Percentiles rank a stretch among this genome's conserved stretches.
These are phyloP conservation scores for Eudemis profundana DNA, from an alignment of 2,888 invertebrate species.

Conservation along the genomic window DNA sequence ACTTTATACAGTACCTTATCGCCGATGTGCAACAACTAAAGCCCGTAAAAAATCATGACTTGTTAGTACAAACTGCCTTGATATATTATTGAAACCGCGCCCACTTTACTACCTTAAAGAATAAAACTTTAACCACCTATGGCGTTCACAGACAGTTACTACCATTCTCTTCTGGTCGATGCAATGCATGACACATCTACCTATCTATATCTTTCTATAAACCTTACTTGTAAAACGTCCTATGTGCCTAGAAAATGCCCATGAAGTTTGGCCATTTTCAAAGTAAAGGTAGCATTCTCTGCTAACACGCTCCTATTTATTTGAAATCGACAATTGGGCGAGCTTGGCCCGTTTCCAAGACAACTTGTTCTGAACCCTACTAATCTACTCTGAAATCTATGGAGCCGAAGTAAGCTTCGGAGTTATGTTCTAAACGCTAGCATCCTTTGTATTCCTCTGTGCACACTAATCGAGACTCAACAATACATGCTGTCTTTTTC, in stretches of 20 bases:
- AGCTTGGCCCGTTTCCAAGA: conserved; percentile 16
- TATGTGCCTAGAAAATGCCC: not conserved
- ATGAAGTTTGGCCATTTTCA: not conserved
- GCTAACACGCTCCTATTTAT: conserved; percentile 25
- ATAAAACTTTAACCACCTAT: not conserved
- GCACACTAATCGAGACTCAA: too few species aligned
- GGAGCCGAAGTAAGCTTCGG: conserved; percentile 9
- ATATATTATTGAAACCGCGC: not conserved
- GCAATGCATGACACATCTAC: not conserved
- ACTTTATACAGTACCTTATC: too few species aligned
- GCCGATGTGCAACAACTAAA: too few species aligned
- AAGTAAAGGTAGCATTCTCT: not conserved
- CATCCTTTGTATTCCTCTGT: not conserved
- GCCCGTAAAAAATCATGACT: not conserved
- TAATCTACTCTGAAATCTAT: conserved; percentile 20
- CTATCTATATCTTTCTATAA: too few species aligned
- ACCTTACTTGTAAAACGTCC: not conserved
- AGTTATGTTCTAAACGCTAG: conserved; percentile 13
- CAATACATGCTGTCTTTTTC: too few species aligned
- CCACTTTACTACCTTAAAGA: not conserved
- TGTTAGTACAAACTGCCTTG: not conserved
- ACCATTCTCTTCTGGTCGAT: not conserved
- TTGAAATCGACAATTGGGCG: conserved; percentile 20
- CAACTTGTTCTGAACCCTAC: conserved; percentile 27
- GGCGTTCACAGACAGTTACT: not conserved